Base-by-base conservation (phyloP, 2,888 invertebrate genomes). In the Tenthredo livida region DNA sequence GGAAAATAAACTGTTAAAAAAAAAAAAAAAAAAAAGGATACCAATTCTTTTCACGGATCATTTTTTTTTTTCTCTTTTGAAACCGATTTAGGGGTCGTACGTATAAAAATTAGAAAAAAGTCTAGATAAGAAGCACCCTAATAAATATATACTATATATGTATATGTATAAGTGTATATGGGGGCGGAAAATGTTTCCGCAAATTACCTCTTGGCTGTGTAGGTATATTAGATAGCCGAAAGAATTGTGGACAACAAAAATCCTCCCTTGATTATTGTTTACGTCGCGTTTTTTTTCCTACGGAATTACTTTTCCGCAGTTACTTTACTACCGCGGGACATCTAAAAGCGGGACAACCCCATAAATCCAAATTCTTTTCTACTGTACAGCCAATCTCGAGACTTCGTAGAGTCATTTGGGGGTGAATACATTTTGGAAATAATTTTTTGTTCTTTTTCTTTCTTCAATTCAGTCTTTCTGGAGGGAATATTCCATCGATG, bases 251-350 rank as follows among this genome's bases (percentile, higher is more conserved):
- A 40, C 43, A 21, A 40, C 10, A 43, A 73, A 73, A 73, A 73
- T 43, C 72, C 43, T 43, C 43, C 72, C 43, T 29, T 73, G 40
- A 73, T 73, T 43, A 21, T 73, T 40, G 72, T 73, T 73, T 73
- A 73, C 21, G 72, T 40, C 21, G n/a, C 43, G 43, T 47, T 47
- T 47, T 73, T 47, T 47, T 47, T 40, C 21, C n/a, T 12, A 5
- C 67, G 33, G 67, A 67, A 67, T 67, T 67, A 17, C 67, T 67
- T 67, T 17, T 33, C 9, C n/a, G 54, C 29, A 29, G n/a, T 67
- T 33, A 25, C 15, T 33, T 5, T n/a, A n/a, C 29, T 25, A 33
- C 33, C 25, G 67, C 12, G 7, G 33, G 67, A 67, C 17, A 67
- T 67, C 67, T 67, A 17, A 33, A 25, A 33, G 7, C 67, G 17